Base-by-base conservation (phyloP, 2,113 vertebrate genomes). In the Elephantulus edwardii region DNA sequence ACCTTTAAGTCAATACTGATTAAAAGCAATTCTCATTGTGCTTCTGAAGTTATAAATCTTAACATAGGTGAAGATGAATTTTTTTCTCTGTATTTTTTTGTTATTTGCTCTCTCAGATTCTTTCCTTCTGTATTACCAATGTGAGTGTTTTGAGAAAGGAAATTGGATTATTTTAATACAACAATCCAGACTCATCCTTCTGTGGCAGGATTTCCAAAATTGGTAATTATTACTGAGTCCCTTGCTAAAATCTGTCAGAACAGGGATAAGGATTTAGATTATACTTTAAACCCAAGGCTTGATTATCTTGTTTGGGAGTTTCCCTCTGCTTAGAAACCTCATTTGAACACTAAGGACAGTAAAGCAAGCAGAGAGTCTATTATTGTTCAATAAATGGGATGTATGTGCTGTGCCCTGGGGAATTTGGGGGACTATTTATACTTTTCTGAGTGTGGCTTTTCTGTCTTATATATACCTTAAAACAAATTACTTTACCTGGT, bases 91-190 rank as follows among this genome's bases (percentile, higher is more conserved):
- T 14, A 10, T 50, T 50, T 33, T 13, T 7, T 86, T 91, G 30
- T 26, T 83, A 83, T 48, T 13, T 52, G 1, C 5, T 74, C 80
- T 44, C 44, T 58, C 38, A 74, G 28, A 71, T 89, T 82, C n/a
- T 83, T 88, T 82, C 22, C 13, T 89, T 30, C 54, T 88, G 6
- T 70, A 42, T 77, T 80, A 66, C 6, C 58, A 64, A 72, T 84
- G 50, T 62, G 28, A 40, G 24, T 71, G 71, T 77, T 91, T 90
- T 92, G 54, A 93, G 60, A 84, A 80, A 74, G 52, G 76, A 91
- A 58, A 82, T 81, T 91, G 46, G 22, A 92, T 91, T 95, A 92
- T 89, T 92, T 83, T 93, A 94, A 92, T 84, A 60, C 91, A 89
- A 77, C 62, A 70, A 85, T 91, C 70, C 84, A 89, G 77, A 89